Evolutionary conservation across 2,113 vertebrate species (phyloP), one percentile per base, ranked within the genome.

Genomic region (Crotalus horridus): DNA sequence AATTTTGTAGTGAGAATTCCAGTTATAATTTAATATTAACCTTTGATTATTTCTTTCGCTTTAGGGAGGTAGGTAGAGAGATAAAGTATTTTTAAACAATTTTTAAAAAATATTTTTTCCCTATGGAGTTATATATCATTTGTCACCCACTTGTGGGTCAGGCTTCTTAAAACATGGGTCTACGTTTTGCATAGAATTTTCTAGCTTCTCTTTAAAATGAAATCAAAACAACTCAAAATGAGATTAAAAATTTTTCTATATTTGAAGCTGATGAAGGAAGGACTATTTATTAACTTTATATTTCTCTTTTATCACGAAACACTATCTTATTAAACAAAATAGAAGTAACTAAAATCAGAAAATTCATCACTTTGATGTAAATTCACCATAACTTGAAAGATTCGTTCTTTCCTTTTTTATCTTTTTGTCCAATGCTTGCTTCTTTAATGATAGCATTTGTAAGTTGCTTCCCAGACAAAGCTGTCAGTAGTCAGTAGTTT

Each of bases 371-470:
- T 6, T 56, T 93, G 95, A 92, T 91, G 93, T 74, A 56, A 55
- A 15, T 0, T 1, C 93, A 85, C 33, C 89, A 0, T 26, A 92
- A 46, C 33, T 90, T 88, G 93, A 81, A 81, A 95, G 93, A 93
- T 93, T 92, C 95, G 88, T 91, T 89, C 13, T 94, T 94, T 89
- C 74, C 12, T 2, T 12, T 23, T 39, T 51, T 89, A 9, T 20
- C 94, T 56, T 96, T 95, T 95, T 95, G 93, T 88, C 74, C 56
- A 96, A 33, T 69, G 92, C 86, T 39, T 87, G 90, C 87, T 86
- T 88, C 90, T 93, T 96, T 95, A 93, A 96, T 96, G 90, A 81
- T 23, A 43, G 94, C 95, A 81, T 94, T 81, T 74, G 93, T 95
- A 95, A 95, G 95, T 95, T 95, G 93, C 8, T 69, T 95, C 88